Base-by-base conservation (phyloP, 92 coral and sea anemone species). In the Virgularia gustaviana region DNA sequence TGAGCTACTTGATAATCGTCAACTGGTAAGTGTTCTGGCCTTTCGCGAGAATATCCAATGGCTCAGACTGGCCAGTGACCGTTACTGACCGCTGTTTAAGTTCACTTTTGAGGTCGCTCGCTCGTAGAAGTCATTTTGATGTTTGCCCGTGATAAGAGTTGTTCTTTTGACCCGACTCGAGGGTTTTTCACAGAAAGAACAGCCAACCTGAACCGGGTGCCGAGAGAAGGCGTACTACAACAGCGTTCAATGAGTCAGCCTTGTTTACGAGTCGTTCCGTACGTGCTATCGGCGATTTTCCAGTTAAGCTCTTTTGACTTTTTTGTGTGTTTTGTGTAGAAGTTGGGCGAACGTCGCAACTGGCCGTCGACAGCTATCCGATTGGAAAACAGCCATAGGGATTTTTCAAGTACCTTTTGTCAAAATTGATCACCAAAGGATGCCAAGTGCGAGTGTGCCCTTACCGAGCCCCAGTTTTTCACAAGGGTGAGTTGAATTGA, bases 361-460 rank as follows among this genome's bases (percentile, higher is more conserved):
- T 58, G 57, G 44, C 29, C 45, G 22, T 13, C 38, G 20, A 56
- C 24, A 66, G 58, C 59, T 29, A 33, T 30, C 59, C 25, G 53
- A 67, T 67, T 45, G 36, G 33, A 67, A 67, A 67, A 52, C 58
- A 29, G 51, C 49, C 74, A 12, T 37, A 34, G 59, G 74, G 28
- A 67, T 42, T 67, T 45, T 29, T 67, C 59, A 47, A 67, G 57
- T 31, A 51, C 58, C 72, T 51, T 67, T 67, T 67, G 74, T 49
- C 74, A 67, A 67, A 49, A 67, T 67, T 67, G 74, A 67, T 57
- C 74, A 57, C 23, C 74, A 67, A 89, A 89, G 85, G 78, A 92
- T 92, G 98, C 98, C 98, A 30, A 92, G 98, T n/a, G n/a, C n/a
- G n/a, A n/a, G n/a, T 75, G 91, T 92, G 64, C 98, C 98, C 30